Conservation (phyloP, 2,888 invertebrate species). For the Papilio protenor region DNA sequence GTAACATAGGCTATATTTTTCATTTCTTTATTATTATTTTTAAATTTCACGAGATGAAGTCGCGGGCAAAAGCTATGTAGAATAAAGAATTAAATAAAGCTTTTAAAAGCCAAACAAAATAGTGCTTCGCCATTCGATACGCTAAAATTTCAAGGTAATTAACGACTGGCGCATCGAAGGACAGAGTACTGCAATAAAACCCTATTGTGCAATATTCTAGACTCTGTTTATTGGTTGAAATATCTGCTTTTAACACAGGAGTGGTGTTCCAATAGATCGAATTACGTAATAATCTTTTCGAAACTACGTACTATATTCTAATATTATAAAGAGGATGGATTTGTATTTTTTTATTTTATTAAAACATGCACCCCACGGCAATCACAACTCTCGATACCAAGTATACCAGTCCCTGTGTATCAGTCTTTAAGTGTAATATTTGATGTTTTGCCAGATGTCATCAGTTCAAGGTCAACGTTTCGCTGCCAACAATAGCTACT, state of each 20-base stretch:
- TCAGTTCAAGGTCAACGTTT: background rate
- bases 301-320: background rate
- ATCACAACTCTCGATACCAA: background rate
- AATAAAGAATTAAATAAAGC: background rate
- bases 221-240: background rate
- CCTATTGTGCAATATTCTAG: background rate
- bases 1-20: too few relatives aligned
- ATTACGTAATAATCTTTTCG: too few relatives aligned
- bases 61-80: too few relatives aligned
- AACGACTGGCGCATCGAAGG: background rate
- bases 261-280: background rate
- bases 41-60: too few relatives aligned
- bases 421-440: background rate
- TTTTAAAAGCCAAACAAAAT: background rate
- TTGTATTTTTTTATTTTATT: too few relatives aligned
- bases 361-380: background rate
- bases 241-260: background rate
- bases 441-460: background rate
- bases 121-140: background rate
- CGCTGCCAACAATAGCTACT: constrained; percentile 6
- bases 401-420: background rate
- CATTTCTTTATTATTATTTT: too few relatives aligned
- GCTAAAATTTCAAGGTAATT: background rate
- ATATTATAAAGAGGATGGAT: too few relatives aligned
- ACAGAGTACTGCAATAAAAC: background rate